Conservation (phyloP, 2,113 vertebrate species). For the Lophotis ruficrista region DNA sequence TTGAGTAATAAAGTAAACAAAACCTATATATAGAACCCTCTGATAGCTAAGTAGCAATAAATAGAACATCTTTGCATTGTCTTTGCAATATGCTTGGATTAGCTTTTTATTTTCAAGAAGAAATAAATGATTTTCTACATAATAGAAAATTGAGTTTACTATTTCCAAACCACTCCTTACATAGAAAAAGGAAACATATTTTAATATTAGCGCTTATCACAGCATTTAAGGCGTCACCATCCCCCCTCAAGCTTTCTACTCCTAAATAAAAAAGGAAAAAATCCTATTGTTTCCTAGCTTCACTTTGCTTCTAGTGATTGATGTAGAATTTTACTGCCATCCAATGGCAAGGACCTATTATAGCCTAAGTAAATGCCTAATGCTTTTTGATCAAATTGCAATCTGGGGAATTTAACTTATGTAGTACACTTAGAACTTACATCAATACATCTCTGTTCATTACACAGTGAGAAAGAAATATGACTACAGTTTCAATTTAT, state of each 20-base stretch:
- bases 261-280: conserved; percentile 77
- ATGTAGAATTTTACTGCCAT: conserved; percentile 99
- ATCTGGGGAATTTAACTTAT: conserved; percentile 84
- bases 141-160: neutral
- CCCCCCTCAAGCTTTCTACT: conserved; percentile 69
- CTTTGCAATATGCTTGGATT: neutral
- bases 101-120: neutral
- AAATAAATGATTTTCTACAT: neutral
- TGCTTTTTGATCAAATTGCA: conserved; percentile 83
- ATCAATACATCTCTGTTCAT: conserved; percentile 81
- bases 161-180: conserved; percentile 50
- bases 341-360: conserved; percentile 86
- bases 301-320: conserved; percentile 81
- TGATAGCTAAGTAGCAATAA: neutral
- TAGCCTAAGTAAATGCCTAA: conserved; percentile 82
- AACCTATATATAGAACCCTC: neutral
- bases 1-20: neutral
- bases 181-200: conserved; percentile 51
- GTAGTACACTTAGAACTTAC: conserved; percentile 78
- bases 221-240: conserved; percentile 56
- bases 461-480: conserved; percentile 82
- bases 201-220: conserved; percentile 60
- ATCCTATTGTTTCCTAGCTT: conserved; percentile 74
- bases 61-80: conserved; percentile 2
- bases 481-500: conserved; percentile 84